Evolutionary conservation across 2,113 vertebrate genomes (phyloP).

Genomic region (Trematocara stigmaticum): DNA sequence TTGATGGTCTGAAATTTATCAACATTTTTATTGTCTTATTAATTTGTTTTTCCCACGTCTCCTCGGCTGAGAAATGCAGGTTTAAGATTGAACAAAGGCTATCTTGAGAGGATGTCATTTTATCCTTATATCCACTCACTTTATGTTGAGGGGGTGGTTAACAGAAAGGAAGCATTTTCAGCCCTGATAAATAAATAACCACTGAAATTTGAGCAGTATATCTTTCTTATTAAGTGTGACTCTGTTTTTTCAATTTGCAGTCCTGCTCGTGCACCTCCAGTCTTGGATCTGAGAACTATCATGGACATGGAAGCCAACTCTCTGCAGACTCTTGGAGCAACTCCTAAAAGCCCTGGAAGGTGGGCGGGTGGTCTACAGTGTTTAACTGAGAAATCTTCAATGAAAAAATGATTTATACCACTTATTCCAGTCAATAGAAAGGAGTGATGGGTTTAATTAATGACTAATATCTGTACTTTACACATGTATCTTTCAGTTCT

Average conservation of each 20-base stretch:
- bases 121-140: not conserved
- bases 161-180: not conserved
- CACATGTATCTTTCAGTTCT: not conserved
- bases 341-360: conserved; percentile 78
- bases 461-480: not conserved
- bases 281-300: conserved; percentile 90
- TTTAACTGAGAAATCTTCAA: not conserved
- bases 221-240: not conserved
- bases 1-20: not conserved
- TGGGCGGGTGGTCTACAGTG: not conserved
- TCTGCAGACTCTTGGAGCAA: conserved; percentile 75
- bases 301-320: conserved; percentile 94
- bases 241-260: conserved; percentile 57
- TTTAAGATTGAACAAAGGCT: not conserved
- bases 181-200: not conserved
- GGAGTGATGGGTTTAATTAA: not conserved
- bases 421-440: not conserved
- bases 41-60: not conserved
- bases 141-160: not conserved
- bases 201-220: not conserved
- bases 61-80: not conserved
- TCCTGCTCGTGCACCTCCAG: conserved; percentile 75
- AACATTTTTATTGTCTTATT: not conserved
- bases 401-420: not conserved
- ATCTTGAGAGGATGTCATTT: not conserved